Evolutionary conservation across 2,888 invertebrate genomes (phyloP), one percentile per base, ranked within the genome.

Genomic region (Lumbricus terrestris): DNA sequence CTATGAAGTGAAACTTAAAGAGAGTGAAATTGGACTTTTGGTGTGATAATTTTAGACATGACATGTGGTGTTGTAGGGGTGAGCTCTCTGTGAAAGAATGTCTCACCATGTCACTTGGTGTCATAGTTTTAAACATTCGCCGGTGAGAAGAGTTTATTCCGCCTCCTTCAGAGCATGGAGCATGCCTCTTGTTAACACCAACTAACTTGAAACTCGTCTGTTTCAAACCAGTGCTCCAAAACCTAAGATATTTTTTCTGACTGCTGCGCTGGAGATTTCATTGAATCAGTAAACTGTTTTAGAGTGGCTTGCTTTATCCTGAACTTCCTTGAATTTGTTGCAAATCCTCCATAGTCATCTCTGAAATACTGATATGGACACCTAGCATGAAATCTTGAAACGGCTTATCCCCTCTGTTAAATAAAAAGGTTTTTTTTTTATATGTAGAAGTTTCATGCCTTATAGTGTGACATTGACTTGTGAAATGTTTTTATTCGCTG

Each of bases 141-240:
- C 85, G 85, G 85, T 85, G 85, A 85, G 85, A 37, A 35, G 20
- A 35, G 35, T 37, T 85, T 34, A 8, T n/a, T n/a, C n/a, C n/a
- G n/a, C n/a, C 85, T 37, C 85, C 34, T 85, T 35, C 85, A 34
- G 85, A 23, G 85, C 85, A 85, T 85, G 35, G 85, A 85, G 85
- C 34, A 85, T 85, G 85, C 20, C 85, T 85, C 34, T 85, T 85
- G 85, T 88, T 88, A 29, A 6, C 33, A 34, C n/a, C 40, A 40
- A 23, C 35, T 6, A 69, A 69, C 69, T 20, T 47, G 5, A 20
- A 47, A 47, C 47, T 47, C 47, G 6, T 47, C 47, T 47, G 47
- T 47, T 47, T 47, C 47, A 47, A 47, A 47, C 1, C 69, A 29
- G n/a, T 69, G 69, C n/a, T 69, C 69, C 69, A 29, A 69, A 47